Base-by-base conservation (phyloP, 2,113 vertebrate genomes). In the Cephalopholis sonnerati region DNA sequence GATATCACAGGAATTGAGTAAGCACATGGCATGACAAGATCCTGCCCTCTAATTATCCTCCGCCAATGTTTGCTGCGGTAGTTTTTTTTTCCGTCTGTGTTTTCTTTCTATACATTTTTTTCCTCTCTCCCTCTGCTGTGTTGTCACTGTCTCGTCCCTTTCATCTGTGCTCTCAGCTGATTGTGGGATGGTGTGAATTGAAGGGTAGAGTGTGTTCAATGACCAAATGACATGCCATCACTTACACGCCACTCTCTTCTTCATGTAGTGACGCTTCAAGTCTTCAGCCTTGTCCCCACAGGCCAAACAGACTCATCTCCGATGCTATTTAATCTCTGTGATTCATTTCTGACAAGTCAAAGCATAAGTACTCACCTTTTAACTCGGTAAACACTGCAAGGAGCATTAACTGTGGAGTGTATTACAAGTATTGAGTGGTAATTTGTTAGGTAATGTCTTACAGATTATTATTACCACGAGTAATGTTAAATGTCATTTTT, bases 21-120 rank as follows among this genome's bases (percentile, higher is more conserved):
- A 94, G 94, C 82, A 72, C 86, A 82, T 87, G 86, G 89, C 90
- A 94, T 84, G 92, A 94, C 84, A 93, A 59, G 77, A 90, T 85
- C 80, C 87, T 91, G 73, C 94, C 93, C 92, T 95, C 87, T 95
- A 94, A 95, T 96, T 94, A 94, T 91, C 83, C 77, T 64, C 67
- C 36, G 64, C 46, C 90, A 83, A 85, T 92, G 89, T 92, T 91
- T 81, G 73, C 79, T 53, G 55, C 59, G 29, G 75, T 67, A 76
- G 5, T 79, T 82, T 82, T 69, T 72, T 50, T 32, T 7, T 20
- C 71, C 46, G 68, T 74, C 79, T 58, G 18, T 85, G 64, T 86
- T 74, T 81, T 87, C 73, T 73, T 76, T 86, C 77, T 75, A 72
- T 79, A 73, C 75, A 89, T 77, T 82, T 84, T 87, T 79, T 58